A percentile compares a stretch with the other conserved stretches of the same genome.
phyloP scores from a whole-genome alignment of 2,113 vertebrate species.

The Stictonetta naevosa region DNA sequence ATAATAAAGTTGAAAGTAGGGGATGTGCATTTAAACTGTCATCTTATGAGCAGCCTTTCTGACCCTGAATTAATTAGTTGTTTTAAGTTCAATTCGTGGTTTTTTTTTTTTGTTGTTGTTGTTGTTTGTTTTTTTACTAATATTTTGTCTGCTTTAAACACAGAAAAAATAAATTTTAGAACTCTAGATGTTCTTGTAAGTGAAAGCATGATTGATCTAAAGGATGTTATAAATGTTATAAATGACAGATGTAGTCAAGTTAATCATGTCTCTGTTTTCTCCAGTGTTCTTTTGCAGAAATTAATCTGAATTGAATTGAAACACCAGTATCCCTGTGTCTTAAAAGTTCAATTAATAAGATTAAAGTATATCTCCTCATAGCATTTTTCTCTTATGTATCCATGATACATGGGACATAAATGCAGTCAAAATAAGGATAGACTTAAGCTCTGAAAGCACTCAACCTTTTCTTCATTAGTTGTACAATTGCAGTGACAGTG shows the following conservation, averaged over 20 bases:
- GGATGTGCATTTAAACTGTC: neutral
- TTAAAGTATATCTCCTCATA: constrained; percentile 14
- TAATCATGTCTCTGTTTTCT: constrained; percentile 9
- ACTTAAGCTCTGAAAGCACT: constrained; percentile 18
- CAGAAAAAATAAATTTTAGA: neutral
- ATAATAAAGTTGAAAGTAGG: neutral
- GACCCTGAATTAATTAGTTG: neutral
- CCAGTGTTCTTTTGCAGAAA: neutral
- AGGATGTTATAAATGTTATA: constrained; percentile 7
- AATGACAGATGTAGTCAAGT: constrained; percentile 1
- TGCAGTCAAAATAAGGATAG: constrained; percentile 14
- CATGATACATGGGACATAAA: constrained; percentile 20
- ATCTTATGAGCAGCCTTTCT: neutral
- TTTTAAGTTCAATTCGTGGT: neutral
- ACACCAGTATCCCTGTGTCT: neutral
- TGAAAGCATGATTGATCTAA: constrained; percentile 18
- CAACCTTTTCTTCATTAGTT: constrained; percentile 19
- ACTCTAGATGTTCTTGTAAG: constrained; percentile 7
- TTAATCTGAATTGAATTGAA: constrained; percentile 53
- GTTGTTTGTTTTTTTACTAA: neutral
- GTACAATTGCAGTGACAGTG: neutral
- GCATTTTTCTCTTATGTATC: constrained; percentile 21
- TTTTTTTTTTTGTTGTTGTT: no score
- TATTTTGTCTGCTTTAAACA: neutral
- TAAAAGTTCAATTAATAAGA: constrained; percentile 33